Percentiles rank a stretch among this genome's conserved stretches.
Conservation (phyloP, 2,888 invertebrate genomes). For the Halocaridina rubra region DNA sequence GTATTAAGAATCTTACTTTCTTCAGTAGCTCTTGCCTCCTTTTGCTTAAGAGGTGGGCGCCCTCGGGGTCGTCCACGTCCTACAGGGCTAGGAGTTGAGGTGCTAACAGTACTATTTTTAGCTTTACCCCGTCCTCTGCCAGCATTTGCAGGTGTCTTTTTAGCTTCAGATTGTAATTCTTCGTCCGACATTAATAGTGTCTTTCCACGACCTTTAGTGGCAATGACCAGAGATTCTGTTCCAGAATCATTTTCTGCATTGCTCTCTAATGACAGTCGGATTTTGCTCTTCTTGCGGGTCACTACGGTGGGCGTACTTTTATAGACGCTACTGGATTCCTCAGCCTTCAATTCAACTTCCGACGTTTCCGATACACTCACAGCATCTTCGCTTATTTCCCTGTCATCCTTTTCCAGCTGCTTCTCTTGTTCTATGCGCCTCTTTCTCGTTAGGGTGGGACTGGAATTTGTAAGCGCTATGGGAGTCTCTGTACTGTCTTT, state of each 20-base stretch:
- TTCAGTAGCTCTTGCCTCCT: background rate
- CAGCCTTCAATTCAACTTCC: constrained; percentile 40
- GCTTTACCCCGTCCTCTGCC: constrained; percentile 11
- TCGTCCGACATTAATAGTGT: constrained; percentile 27
- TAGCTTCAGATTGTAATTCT: background rate
- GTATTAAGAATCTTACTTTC: background rate
- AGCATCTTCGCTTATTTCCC: constrained; percentile 48
- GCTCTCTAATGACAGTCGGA: background rate
- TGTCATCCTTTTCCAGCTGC: constrained; percentile 46
- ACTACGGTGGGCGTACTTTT: background rate
- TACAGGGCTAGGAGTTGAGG: background rate
- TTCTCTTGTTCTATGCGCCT: constrained; percentile 18
- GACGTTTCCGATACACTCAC: constrained; percentile 29
- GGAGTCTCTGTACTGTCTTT: constrained; percentile 47
- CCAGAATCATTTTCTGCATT: constrained; percentile 41
- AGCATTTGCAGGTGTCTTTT: background rate
- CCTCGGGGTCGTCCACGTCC: constrained; percentile 18
- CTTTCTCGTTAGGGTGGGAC: background rate
- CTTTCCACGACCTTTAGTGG: constrained; percentile 23
- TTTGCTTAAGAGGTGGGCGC: background rate
- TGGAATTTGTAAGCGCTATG: background rate
- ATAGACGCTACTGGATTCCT: constrained; percentile 7
- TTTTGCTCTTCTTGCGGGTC: constrained; percentile 2
- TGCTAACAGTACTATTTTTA: background rate
- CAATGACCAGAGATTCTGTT: constrained; percentile 20